Percentiles rank a stretch among this genome's conserved stretches.
Conservation (phyloP, 2,113 vertebrate species). For the Hucho hucho region DNA sequence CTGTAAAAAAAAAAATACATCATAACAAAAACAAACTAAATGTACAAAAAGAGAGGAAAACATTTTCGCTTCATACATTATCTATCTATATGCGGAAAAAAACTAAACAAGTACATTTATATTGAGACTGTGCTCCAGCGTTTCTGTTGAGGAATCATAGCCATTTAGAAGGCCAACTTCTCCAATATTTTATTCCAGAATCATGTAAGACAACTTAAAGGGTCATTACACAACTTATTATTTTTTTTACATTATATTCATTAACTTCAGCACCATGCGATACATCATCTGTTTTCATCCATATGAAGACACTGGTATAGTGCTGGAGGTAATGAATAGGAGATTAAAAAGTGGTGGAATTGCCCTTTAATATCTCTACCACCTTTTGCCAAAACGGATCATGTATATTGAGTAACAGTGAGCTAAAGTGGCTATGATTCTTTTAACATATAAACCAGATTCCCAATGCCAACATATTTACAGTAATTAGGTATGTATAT, state of each 20-base stretch:
- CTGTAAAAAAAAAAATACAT: slow-evolving; percentile 78
- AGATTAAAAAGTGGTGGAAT: too few relatives aligned
- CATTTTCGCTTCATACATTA: slow-evolving; percentile 46
- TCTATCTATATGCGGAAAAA: slow-evolving; percentile 72
- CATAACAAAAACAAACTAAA: slow-evolving; percentile 18
- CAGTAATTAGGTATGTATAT: slow-evolving; percentile 76
- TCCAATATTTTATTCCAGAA: slow-evolving; percentile 63
- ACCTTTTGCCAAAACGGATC: slow-evolving; percentile 89
- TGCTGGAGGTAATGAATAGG: too few relatives aligned
- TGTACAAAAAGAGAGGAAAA: slow-evolving; percentile 17
- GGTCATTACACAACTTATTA: background rate
- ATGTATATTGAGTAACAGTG: slow-evolving; percentile 78
- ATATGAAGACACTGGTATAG: too few relatives aligned
- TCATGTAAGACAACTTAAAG: slow-evolving; percentile 71
- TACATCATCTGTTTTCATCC: too few relatives aligned
- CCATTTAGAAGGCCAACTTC: slow-evolving; percentile 77
- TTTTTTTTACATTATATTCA: too few relatives aligned
- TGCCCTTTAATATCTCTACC: slow-evolving; percentile 67
- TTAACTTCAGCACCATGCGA: too few relatives aligned
- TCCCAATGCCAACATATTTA: slow-evolving; percentile 85
- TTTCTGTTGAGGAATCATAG: slow-evolving; percentile 87
- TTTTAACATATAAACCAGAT: slow-evolving; percentile 73
- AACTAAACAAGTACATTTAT: slow-evolving; percentile 71
- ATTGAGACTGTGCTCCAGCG: slow-evolving; percentile 79
- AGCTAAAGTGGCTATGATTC: slow-evolving; percentile 81